Conservation (phyloP, 2,797 vertebrate genomes). For the Yasuhikotakia modesta region DNA sequence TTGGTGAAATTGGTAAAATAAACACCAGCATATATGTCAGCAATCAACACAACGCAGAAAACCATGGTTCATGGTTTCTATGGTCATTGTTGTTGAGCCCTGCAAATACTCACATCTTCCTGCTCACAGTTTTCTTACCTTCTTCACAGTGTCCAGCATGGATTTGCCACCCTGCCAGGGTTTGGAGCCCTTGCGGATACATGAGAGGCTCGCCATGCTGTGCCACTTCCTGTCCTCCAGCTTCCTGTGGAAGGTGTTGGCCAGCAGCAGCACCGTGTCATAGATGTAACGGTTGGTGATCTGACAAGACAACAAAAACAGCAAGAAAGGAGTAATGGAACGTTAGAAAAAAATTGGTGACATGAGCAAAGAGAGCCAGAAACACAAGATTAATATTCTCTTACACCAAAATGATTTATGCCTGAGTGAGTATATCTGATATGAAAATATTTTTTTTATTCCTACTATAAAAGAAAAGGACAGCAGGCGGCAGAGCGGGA, state of each 20-base stretch:
- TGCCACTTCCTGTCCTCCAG: constrained; percentile 99
- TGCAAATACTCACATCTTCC: constrained; percentile 8
- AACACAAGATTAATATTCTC: constrained; percentile 33
- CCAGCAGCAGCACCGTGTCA: constrained; percentile 90
- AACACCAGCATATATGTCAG: background rate
- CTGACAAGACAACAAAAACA: constrained; percentile 69
- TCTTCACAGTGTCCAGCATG: constrained; percentile 97
- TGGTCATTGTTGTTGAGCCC: background rate
- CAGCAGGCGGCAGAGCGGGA: constrained; percentile 14
- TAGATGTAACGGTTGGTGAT: constrained; percentile 98
- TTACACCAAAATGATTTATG: constrained; percentile 43
- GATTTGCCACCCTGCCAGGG: constrained; percentile 98
- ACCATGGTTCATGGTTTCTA: constrained; percentile 14
- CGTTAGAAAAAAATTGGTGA: constrained; percentile 27
- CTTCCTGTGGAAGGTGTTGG: constrained; percentile 97
- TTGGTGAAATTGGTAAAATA: background rate
- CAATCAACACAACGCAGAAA: constrained; percentile 3
- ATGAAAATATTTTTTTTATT: constrained; percentile 10
- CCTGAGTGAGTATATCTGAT: constrained; percentile 20
- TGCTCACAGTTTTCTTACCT: constrained; percentile 75
- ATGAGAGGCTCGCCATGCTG: constrained; percentile 98
- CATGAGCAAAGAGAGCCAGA: constrained; percentile 18
- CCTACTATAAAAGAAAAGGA: constrained; percentile 31
- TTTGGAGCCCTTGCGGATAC: constrained; percentile 96
- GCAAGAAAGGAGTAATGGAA: constrained; percentile 19